These are phyloP conservation scores for Coecobrya sp. DNA, from an alignment of 2,888 invertebrate species.

Conservation along the genomic window DNA sequence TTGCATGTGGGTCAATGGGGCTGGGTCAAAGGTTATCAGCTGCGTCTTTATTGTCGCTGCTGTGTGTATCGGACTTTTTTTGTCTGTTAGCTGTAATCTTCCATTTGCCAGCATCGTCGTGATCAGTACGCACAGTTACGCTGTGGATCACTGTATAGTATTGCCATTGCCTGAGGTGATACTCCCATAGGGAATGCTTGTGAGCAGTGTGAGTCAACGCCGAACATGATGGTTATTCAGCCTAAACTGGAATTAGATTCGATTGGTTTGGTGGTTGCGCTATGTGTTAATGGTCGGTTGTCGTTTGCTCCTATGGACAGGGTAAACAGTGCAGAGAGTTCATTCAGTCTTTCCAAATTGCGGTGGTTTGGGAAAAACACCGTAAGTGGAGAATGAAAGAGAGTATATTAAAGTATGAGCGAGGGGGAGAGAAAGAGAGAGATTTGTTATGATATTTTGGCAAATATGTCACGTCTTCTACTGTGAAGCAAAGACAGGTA, in stretches of 20 bases:
- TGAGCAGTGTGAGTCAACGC: slow-evolving; percentile 14
- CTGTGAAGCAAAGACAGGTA: neutral
- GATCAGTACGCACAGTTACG: neutral
- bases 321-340: slow-evolving; percentile 35
- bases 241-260: slow-evolving; percentile 21
- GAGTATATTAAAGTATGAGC: neutral
- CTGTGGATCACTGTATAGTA: neutral
- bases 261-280: slow-evolving; percentile 25
- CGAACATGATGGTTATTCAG: slow-evolving; percentile 50
- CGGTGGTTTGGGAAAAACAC: neutral
- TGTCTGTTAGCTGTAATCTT: neutral
- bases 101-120: neutral
- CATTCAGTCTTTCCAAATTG: neutral
- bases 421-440: neutral
- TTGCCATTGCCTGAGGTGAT: slow-evolving; percentile 36
- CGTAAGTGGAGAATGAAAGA: neutral
- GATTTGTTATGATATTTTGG: slow-evolving; percentile 3
- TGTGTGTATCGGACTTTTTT: no score
- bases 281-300: slow-evolving; percentile 26
- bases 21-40: no score
- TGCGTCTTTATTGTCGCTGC: no score
- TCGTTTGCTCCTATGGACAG: slow-evolving; percentile 2
- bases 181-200: slow-evolving; percentile 46
- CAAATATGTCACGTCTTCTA: slow-evolving; percentile 23
- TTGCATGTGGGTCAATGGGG: no score